Evolutionary conservation across 2,888 invertebrate species (phyloP), one percentile per base, ranked within the genome.

Genomic region (Nasonovia ribisnigri): DNA sequence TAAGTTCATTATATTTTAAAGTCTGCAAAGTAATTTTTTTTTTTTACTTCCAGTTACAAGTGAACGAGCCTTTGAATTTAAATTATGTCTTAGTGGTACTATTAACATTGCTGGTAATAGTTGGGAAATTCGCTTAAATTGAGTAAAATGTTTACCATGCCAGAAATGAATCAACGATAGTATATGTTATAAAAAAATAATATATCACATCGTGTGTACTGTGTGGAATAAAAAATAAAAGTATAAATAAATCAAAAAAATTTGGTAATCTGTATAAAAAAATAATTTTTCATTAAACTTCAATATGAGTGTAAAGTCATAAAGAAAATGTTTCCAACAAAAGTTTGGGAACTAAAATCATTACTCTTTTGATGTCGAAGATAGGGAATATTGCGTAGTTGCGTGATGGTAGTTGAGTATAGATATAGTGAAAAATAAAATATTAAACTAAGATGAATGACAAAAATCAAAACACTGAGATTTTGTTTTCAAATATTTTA

Each of bases 241-340:
- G n/a, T 46, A 1, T 11, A 86, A n/a, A 86, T 46, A 86, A 46
- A 86, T 86, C 43, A 51, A 88, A 88, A 11, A 36, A 24, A 36
- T 1, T 26, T 51, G 88, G 51, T 88, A 36, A 24, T 24, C 54
- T 36, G 51, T n/a, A 88, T 51, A 86, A 86, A 86, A 86, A 51
- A 36, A 88, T 88, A 54, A 88, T 90, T 60, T 90, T 90, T 90
- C 67, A 46, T 42, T n/a, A 77, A 77, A 77, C 48, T 90, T 90
- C 13, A 90, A 48, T 43, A 90, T 24, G 77, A 77, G 24, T 60
- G 20, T 60, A 29, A 48, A 88, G 51, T 88, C 24, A 51, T n/a
- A 36, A 51, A 67, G 43, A 43, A 90, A 77, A 51, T 48, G 77
- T 77, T 77, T 51, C 24, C 29, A 48, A 90, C 77, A 51, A 51